A percentile compares a stretch with the other conserved stretches of the same genome.
These are phyloP conservation scores for Hippopotamyrus pictus DNA, from an alignment of 2,797 vertebrate species.

Conservation along the genomic window DNA sequence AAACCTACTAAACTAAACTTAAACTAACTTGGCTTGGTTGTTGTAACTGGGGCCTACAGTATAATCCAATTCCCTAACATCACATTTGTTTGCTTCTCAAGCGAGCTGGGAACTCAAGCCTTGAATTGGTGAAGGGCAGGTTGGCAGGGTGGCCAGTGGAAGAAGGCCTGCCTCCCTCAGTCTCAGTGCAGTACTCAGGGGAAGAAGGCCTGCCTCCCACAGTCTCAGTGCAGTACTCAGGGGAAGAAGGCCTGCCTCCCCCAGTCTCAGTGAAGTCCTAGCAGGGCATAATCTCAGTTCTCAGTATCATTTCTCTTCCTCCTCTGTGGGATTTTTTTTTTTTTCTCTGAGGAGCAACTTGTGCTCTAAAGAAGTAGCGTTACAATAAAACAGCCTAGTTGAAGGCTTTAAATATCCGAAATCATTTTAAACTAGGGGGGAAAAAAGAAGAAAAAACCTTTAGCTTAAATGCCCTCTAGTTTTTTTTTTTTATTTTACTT, in stretches of 20 bases:
- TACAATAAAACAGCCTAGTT: not conserved
- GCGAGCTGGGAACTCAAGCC: not conserved
- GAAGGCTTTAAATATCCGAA: not conserved
- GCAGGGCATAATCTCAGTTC: constrained; percentile 20
- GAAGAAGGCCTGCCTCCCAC: constrained; percentile 5
- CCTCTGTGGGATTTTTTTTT: not conserved
- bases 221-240: constrained; percentile 30
- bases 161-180: constrained; percentile 5
- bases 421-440: not conserved
- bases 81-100: constrained; percentile 30
- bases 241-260: constrained; percentile 12
- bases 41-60: not conserved
- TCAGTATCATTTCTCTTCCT: constrained; percentile 26
- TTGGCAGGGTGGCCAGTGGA: constrained; percentile 23
- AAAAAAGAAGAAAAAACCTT: not conserved
- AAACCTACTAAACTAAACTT: not conserved
- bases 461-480: not conserved
- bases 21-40: constrained; percentile 4
- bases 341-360: constrained; percentile 17
- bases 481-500: not conserved
- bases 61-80: not conserved
- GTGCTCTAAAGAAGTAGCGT: constrained; percentile 23
- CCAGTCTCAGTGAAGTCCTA: constrained; percentile 28
- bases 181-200: constrained; percentile 30
- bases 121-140: not conserved